Percentiles rank a stretch among this genome's conserved stretches.
phyloP scores from a whole-genome alignment of 1,140 invertebrate species.

The Periplaneta americana region DNA sequence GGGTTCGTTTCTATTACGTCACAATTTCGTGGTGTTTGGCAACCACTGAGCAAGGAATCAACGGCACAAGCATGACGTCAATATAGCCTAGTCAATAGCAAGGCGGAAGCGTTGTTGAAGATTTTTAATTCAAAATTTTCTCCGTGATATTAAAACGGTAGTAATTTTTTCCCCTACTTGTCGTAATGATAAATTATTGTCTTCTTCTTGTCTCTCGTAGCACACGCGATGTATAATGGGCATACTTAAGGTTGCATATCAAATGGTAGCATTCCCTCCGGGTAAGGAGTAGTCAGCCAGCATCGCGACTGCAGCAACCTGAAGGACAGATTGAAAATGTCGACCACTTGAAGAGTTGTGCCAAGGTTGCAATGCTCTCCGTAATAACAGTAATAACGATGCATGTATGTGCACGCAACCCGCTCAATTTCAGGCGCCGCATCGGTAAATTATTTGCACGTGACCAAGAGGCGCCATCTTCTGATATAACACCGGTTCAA shows the following conservation, averaged over 20 bases:
- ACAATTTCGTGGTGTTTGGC: too few species aligned
- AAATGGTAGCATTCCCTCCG: neutral
- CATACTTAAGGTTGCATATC: neutral
- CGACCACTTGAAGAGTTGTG: neutral
- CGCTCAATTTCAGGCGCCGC: too few species aligned
- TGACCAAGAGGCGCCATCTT: too few species aligned
- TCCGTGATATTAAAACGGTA: neutral
- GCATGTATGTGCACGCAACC: neutral
- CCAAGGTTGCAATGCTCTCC: neutral
- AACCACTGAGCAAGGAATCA: too few species aligned
- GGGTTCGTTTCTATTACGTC: too few species aligned
- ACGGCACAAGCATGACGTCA: too few species aligned
- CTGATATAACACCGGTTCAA: too few species aligned
- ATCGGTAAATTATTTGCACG: too few species aligned
- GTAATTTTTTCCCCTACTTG: neutral
- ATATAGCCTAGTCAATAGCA: too few species aligned
- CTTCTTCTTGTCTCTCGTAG: neutral
- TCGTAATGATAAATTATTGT: neutral
- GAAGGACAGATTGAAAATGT: neutral
- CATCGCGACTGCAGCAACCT: neutral
- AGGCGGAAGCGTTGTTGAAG: too few species aligned
- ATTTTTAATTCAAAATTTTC: neutral
- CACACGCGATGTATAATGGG: neutral
- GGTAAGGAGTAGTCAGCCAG: neutral
- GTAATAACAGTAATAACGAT: neutral